Conservation (phyloP, 2,888 invertebrate species). For the Acanthosepion lycidas region DNA sequence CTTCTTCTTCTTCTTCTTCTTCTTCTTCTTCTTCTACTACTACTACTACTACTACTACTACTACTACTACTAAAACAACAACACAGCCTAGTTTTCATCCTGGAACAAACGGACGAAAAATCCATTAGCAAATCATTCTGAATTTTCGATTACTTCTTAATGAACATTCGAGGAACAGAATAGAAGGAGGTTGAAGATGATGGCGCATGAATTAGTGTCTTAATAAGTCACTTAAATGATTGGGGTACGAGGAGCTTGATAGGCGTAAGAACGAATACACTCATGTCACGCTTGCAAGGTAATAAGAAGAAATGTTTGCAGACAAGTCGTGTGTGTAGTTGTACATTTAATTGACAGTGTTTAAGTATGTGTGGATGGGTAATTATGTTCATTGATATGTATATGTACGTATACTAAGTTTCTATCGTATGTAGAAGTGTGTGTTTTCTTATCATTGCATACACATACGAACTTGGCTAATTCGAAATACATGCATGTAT, state of each 20-base stretch:
- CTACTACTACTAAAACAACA: neutral
- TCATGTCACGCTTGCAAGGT: neutral
- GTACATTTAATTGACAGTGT: neutral
- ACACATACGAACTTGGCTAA: no score
- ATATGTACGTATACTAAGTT: no score
- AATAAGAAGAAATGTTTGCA: neutral
- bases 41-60: neutral
- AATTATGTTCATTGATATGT: neutral
- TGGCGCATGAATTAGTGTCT: neutral
- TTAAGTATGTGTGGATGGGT: neutral
- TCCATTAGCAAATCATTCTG: conserved; percentile 21
- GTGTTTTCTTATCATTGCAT: no score
- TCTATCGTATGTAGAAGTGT: no score
- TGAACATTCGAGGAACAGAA: conserved; percentile 9
- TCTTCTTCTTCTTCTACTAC: neutral
- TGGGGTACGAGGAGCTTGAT: neutral
- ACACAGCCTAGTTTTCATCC: no score
- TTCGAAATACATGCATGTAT: no score
- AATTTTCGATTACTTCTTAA: conserved; percentile 8
- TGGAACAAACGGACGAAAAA: neutral
- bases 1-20: neutral
- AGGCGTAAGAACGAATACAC: neutral
- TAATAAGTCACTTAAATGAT: conserved; percentile 33
- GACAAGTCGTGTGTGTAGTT: neutral
- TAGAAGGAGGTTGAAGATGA: neutral